Evolutionary conservation across 2,888 invertebrate genomes (phyloP), one percentile per base, ranked within the genome.

Genomic region (Nyleta sp.): DNA sequence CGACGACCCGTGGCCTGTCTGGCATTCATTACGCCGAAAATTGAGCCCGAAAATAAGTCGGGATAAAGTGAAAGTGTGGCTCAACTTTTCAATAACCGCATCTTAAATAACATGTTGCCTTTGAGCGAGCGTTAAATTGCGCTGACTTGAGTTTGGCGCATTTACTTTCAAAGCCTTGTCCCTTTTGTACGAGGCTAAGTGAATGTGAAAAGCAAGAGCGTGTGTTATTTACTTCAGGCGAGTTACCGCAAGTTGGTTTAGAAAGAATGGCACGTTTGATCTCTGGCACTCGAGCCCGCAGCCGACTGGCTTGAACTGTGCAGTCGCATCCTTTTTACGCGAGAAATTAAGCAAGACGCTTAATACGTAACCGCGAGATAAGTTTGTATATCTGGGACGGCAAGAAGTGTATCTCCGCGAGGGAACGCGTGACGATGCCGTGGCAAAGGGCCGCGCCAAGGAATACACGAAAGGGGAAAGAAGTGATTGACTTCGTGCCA

Each of bases 221-320:
- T 60, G 53, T 52, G 71, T 44, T 77, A 65, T 77, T 65, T 71
- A 71, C 70, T 65, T 38, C 33, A 64, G 46, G 38, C 52, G 38
- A 71, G 70, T 76, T 70, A 57, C 68, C 70, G 50, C 64, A 70
- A 75, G 68, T 75, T 52, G 50, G 68, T 65, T 70, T 53, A 65
- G 48, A 52, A 71, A 77, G 76, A 77, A 77, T 71, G 52, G 59
- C 40, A 57, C 76, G 59, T 77, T 71, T 71, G 71, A 77, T 77
- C 71, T 65, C 48, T n/a, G 53, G 60, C 68, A 75, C 75, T 53
- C 44, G 50, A 10, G 55, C 8, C 73, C 38, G 17, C 48, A 17
- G 28, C 15, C 20, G 22, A 13, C 35, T 40, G 18, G 20, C n/a
- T 18, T 17, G 42, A 35, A 15, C 24, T 11, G 22, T 7, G 22